phyloP scores from a whole-genome alignment of 1,140 invertebrate genomes.

The Copidosoma floridanum region DNA sequence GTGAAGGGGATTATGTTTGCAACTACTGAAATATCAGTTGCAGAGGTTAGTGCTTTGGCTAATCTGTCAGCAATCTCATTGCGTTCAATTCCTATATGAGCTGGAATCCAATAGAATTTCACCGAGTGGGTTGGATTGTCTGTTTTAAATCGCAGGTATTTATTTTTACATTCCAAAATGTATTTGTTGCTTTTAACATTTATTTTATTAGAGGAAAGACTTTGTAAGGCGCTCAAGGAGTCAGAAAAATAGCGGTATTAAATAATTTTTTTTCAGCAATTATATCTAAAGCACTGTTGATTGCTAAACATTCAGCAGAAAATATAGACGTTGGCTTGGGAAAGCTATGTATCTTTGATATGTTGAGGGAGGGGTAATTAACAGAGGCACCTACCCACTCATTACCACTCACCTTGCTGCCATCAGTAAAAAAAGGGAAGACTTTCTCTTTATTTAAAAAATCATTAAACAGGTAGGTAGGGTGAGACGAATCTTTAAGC shows the following conservation, averaged over 20 bases:
- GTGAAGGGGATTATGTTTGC: background rate
- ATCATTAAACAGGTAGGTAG: background rate
- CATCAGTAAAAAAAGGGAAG: background rate
- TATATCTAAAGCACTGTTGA: background rate
- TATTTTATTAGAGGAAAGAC: background rate
- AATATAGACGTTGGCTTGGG: background rate
- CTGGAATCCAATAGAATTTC: background rate
- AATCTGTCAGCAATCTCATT: background rate
- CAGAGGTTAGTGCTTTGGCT: background rate
- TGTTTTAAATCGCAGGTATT: background rate
- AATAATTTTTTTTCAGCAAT: background rate
- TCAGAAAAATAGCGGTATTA: background rate
- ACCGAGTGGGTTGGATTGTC: background rate
- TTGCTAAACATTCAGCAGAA: background rate
- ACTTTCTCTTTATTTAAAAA: background rate
- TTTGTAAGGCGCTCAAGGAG: background rate
- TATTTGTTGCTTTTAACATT: background rate
- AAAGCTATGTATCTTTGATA: background rate
- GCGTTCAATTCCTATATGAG: background rate
- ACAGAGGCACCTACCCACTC: background rate
- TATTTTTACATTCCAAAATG: background rate
- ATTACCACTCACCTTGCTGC: background rate
- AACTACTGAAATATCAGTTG: no score
- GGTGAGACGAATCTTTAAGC: background rate
- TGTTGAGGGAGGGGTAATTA: background rate